Evolutionary conservation across 2,113 vertebrate genomes (phyloP).

Genomic region (Xerus inauris): DNA sequence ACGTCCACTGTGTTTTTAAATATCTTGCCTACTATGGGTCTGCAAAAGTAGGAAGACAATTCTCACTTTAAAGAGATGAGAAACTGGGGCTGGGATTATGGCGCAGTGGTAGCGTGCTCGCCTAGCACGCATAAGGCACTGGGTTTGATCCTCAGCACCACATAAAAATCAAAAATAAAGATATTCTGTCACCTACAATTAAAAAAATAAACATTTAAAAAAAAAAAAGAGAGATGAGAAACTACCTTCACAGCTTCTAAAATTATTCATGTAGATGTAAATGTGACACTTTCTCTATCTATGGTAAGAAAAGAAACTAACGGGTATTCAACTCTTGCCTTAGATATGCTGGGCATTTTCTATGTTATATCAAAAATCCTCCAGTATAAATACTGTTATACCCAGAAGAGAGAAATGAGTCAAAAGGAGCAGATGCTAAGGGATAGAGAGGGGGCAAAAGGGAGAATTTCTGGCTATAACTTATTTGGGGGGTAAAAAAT

Average conservation of each 20-base stretch:
- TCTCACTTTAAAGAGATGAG: not conserved
- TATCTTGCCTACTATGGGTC: not conserved
- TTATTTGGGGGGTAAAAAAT: not conserved
- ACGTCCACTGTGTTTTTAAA: not conserved
- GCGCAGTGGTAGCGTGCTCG: too few relatives aligned
- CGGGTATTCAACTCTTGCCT: not conserved
- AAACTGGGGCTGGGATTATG: too few relatives aligned
- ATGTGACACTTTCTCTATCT: not conserved
- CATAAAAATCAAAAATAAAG: too few relatives aligned
- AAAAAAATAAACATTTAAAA: too few relatives aligned
- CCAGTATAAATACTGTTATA: not conserved
- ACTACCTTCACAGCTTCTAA: not conserved
- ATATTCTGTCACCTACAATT: too few relatives aligned
- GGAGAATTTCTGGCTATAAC: not conserved
- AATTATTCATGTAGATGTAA: not conserved
- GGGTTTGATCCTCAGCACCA: too few relatives aligned
- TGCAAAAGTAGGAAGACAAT: slow-evolving; percentile 45
- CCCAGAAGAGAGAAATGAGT: not conserved
- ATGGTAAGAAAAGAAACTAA: slow-evolving; percentile 22
- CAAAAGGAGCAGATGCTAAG: not conserved
- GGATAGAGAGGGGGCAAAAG: not conserved
- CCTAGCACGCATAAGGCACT: too few relatives aligned
- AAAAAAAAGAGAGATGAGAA: not conserved
- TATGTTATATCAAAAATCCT: slow-evolving; percentile 21
- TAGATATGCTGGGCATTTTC: not conserved